phyloP scores from a whole-genome alignment of 2,888 invertebrate species.

The Drosophila pseudotalamancana region DNA sequence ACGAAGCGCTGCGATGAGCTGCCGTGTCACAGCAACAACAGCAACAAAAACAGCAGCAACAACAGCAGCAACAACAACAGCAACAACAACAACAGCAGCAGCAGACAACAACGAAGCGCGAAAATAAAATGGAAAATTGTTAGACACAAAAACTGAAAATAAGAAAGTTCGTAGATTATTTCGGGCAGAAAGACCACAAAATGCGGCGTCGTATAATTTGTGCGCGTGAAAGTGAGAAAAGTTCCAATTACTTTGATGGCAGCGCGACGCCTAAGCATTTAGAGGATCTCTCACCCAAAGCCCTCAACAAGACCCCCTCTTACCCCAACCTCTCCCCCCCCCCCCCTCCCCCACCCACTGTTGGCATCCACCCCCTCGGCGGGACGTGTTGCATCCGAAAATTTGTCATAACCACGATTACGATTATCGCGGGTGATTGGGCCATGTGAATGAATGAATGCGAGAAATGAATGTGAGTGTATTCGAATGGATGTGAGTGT shows the following conservation, averaged over 20 bases:
- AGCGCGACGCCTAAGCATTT: constrained; percentile 51
- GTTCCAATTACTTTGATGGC: constrained; percentile 81
- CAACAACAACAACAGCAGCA: constrained; percentile 13
- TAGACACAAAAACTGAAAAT: constrained; percentile 51
- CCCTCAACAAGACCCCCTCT: too few species aligned
- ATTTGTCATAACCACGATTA: constrained; percentile 81
- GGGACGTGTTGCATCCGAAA: constrained; percentile 57
- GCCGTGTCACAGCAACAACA: constrained; percentile 60
- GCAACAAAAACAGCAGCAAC: constrained; percentile 38
- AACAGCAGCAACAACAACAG: constrained; percentile 12
- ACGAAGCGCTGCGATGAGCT: constrained; percentile 72
- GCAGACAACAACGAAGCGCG: constrained; percentile 12
- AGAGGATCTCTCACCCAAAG: constrained; percentile 39
- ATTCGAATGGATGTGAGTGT: constrained; percentile 6
- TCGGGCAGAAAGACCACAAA: constrained; percentile 67
- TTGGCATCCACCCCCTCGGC: background rate
- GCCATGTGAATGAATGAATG: constrained; percentile 46
- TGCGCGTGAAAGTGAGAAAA: constrained; percentile 84
- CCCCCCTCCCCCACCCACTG: background rate
- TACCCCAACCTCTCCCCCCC: background rate
- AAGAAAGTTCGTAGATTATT: constrained; percentile 79
- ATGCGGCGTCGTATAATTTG: constrained; percentile 71
- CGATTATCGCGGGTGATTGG: constrained; percentile 65
- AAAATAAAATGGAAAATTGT: constrained; percentile 32
- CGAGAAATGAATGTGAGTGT: constrained; percentile 36